These are phyloP conservation scores for Pyrocoelia pectoralis DNA, from an alignment of 2,888 invertebrate genomes.

Conservation along the genomic window DNA sequence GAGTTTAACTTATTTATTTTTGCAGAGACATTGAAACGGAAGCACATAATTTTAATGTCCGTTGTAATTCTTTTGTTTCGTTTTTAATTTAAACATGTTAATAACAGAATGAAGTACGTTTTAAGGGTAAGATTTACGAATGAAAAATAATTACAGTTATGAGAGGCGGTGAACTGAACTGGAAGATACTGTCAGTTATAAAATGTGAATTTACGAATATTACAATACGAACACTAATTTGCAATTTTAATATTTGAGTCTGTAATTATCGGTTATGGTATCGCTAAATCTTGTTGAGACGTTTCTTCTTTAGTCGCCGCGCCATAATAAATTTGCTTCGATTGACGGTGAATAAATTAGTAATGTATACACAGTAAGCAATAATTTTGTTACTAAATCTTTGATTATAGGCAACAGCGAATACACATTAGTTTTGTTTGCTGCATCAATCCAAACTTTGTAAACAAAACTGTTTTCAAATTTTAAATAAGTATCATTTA, in stretches of 20 bases:
- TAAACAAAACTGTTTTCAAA: no score
- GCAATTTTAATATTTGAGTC: slow-evolving; percentile 29
- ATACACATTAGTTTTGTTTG: no score
- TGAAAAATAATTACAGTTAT: slow-evolving; percentile 18
- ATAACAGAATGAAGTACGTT: no score
- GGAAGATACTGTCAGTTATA: slow-evolving; percentile 19
- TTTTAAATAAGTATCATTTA: no score
- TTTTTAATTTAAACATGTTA: neutral
- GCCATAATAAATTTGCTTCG: slow-evolving; percentile 26
- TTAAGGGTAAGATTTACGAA: neutral
- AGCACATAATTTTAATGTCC: slow-evolving; percentile 12
- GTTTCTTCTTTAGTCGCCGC: slow-evolving; percentile 26
- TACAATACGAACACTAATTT: slow-evolving; percentile 18
- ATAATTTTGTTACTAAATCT: no score
- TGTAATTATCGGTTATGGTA: slow-evolving; percentile 29
- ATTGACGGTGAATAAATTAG: slow-evolving; percentile 30
- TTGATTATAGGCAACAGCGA: no score
- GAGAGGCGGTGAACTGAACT: slow-evolving; percentile 16
- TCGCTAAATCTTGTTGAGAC: slow-evolving; percentile 21
- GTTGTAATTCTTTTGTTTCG: slow-evolving; percentile 15
- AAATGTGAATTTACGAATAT: slow-evolving; percentile 22
- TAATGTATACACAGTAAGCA: slow-evolving; percentile 4
- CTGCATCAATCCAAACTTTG: no score
- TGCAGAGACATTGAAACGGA: slow-evolving; percentile 6
- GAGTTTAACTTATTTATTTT: neutral